These are phyloP conservation scores for Hanleya hanleyi DNA, from an alignment of 2,888 invertebrate species.

Conservation along the genomic window DNA sequence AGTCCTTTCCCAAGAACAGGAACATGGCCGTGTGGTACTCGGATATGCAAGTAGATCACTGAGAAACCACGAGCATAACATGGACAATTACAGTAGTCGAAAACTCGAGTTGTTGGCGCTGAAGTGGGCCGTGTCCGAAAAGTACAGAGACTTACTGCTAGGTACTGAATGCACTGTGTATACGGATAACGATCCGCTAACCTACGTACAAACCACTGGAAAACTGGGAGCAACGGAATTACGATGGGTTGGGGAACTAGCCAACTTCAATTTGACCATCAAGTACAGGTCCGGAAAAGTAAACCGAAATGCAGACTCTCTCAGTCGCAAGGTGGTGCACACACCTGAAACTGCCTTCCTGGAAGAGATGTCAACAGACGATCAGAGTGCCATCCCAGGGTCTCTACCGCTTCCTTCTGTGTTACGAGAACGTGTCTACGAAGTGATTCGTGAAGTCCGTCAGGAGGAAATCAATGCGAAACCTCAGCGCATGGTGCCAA, in stretches of 20 bases:
- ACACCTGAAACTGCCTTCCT: too few species aligned
- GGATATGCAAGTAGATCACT: slow-evolving; percentile 42
- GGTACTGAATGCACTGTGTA: slow-evolving; percentile 28
- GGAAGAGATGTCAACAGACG: too few species aligned
- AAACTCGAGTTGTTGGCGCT: slow-evolving; percentile 41
- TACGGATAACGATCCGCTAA: slow-evolving; percentile 36
- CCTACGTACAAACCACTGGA: too few species aligned
- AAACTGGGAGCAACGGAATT: slow-evolving; percentile 42
- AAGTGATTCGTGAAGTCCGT: not conserved
- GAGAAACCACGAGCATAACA: slow-evolving; percentile 31
- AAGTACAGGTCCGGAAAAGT: slow-evolving; percentile 34
- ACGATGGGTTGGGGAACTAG: slow-evolving; percentile 37
- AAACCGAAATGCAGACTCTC: slow-evolving; percentile 38
- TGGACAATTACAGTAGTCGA: slow-evolving; percentile 36
- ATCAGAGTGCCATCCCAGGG: too few species aligned
- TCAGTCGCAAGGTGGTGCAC: slow-evolving; percentile 22
- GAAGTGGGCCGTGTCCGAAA: slow-evolving; percentile 42
- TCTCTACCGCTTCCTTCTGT: too few species aligned
- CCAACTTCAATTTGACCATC: slow-evolving; percentile 37
- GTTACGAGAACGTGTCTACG: too few species aligned
- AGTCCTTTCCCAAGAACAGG: slow-evolving; percentile 39
- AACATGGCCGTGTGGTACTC: slow-evolving; percentile 21
- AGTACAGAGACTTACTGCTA: slow-evolving; percentile 34
- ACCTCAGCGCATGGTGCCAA: not conserved
- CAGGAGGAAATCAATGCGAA: not conserved